phyloP scores from a whole-genome alignment of 2,888 invertebrate genomes.

The Ophraella communa region DNA sequence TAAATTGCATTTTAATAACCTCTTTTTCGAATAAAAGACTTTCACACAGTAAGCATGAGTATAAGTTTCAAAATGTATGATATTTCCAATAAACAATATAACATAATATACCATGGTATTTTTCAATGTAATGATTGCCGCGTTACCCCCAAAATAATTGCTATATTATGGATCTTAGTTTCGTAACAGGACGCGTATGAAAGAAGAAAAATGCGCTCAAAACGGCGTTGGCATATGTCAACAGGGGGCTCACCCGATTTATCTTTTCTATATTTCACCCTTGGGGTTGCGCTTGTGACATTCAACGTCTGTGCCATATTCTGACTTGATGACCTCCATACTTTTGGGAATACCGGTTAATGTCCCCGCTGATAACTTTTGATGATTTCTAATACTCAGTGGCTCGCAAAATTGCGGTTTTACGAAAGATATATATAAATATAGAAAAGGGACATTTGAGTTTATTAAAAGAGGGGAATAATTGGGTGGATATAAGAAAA shows the following conservation, averaged over 20 bases:
- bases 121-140: background rate
- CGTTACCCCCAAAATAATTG: background rate
- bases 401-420: too few relatives aligned
- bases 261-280: constrained; percentile 57
- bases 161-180: background rate
- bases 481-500: too few relatives aligned
- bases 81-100: too few relatives aligned
- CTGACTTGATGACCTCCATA: constrained; percentile 41
- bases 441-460: too few relatives aligned
- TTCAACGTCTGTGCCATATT: constrained; percentile 49
- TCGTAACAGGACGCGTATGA: background rate
- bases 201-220: constrained; percentile 39
- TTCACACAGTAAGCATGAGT: too few relatives aligned
- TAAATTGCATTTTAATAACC: too few relatives aligned
- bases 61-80: too few relatives aligned
- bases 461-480: too few relatives aligned
- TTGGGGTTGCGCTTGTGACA: constrained; percentile 50
- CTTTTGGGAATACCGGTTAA: constrained; percentile 36
- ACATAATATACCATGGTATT: too few relatives aligned
- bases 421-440: too few relatives aligned
- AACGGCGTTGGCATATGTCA: constrained; percentile 57
- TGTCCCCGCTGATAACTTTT: constrained; percentile 21
- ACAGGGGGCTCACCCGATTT: constrained; percentile 55
- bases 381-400: constrained; percentile 15
- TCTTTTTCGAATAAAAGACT: too few relatives aligned